Evolutionary conservation across 1,140 invertebrate genomes (phyloP).

Genomic region (Bombus huntii): DNA sequence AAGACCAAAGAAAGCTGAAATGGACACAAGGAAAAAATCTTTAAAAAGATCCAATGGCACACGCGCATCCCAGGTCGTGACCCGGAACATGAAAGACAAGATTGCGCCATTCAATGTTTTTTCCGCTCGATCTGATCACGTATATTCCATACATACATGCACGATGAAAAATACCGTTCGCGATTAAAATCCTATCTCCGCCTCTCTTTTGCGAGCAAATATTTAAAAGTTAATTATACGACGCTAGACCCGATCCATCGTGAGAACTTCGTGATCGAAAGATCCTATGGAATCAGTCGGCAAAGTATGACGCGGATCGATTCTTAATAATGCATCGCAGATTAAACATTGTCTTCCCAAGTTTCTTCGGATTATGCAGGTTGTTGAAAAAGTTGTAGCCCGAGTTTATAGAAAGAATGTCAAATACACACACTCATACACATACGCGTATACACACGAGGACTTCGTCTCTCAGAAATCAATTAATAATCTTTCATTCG

Average conservation of each 20-base stretch:
- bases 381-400: background rate
- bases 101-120: slow-evolving; percentile 32
- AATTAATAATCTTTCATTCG: background rate
- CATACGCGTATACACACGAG: background rate
- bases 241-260: background rate
- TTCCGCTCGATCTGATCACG: background rate
- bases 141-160: background rate
- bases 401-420: background rate
- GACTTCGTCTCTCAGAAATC: background rate
- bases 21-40: background rate
- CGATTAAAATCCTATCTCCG: slow-evolving; percentile 7
- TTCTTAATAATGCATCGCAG: background rate
- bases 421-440: background rate
- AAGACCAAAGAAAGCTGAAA: background rate
- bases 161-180: background rate
- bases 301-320: background rate
- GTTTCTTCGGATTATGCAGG: background rate
- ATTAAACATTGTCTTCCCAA: background rate
- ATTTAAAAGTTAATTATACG: slow-evolving; percentile 12
- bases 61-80: background rate
- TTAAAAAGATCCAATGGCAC: background rate
- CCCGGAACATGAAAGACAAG: slow-evolving; percentile 30
- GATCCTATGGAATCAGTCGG: no score
- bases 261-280: background rate
- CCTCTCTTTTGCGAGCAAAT: background rate